These are phyloP conservation scores for Glossophaga mutica DNA, from an alignment of 2,797 vertebrate genomes.

Conservation along the genomic window DNA sequence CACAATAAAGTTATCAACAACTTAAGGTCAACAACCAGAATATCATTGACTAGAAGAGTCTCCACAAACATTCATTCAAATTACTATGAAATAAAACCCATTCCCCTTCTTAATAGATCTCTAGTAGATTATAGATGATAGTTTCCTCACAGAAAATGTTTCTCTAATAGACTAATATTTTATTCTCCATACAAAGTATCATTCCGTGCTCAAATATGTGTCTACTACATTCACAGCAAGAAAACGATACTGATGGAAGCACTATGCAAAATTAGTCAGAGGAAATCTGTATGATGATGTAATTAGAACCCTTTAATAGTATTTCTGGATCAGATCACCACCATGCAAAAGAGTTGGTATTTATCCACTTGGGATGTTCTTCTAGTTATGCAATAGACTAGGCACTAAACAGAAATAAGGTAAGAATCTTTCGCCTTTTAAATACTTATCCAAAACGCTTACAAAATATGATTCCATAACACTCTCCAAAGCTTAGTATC, in stretches of 20 bases:
- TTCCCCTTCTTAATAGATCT: background rate
- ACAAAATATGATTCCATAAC: background rate
- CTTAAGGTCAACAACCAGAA: background rate
- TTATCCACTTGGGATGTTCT: background rate
- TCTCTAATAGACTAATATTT: slow-evolving; percentile 15
- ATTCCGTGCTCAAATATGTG: slow-evolving; percentile 8
- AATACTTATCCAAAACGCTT: background rate
- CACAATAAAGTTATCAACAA: slow-evolving; percentile 4
- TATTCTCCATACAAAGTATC: background rate
- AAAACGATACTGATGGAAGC: background rate
- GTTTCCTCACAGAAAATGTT: background rate
- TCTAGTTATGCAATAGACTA: background rate
- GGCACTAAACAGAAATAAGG: background rate
- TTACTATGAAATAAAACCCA: slow-evolving; percentile 33
- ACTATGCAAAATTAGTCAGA: background rate
- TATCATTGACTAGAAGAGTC: background rate
- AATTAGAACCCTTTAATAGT: background rate
- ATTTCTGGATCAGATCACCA: background rate
- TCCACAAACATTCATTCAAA: background rate
- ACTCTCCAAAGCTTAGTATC: background rate
- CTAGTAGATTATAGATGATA: background rate
- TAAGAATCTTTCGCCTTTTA: background rate
- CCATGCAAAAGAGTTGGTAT: background rate
- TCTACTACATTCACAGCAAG: background rate
- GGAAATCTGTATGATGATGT: background rate